Conservation (phyloP, 35 echinoderm and acorn worm species). For the Chiridota heheva region DNA sequence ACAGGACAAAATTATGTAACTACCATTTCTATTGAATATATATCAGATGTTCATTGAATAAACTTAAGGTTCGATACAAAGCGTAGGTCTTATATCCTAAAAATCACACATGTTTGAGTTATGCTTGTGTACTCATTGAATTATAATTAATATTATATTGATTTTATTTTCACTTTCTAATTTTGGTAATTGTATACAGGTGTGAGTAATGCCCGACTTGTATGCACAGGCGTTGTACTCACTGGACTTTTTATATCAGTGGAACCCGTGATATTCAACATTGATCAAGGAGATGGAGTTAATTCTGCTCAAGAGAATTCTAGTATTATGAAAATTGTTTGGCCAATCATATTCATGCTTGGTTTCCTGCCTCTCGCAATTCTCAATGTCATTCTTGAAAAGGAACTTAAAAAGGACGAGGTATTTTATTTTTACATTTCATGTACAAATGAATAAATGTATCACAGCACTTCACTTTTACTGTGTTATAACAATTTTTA, state of each 20-base stretch:
- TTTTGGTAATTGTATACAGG: too few relatives aligned
- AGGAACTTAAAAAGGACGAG: slow-evolving; percentile 78
- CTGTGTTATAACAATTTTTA: neutral
- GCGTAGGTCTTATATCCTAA: too few relatives aligned
- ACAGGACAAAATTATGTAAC: too few relatives aligned
- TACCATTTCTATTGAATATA: too few relatives aligned
- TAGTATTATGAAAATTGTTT: slow-evolving; percentile 35
- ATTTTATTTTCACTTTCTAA: too few relatives aligned
- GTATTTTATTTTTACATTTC: slow-evolving; percentile 8
- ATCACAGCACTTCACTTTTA: neutral
- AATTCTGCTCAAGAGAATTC: neutral
- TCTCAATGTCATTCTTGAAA: slow-evolving; percentile 74
- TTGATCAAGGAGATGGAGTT: slow-evolving; percentile 18
- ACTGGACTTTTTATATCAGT: slow-evolving; percentile 93
- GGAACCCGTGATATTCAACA: slow-evolving; percentile 86
- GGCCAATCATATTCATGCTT: slow-evolving; percentile 85
- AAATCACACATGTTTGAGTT: too few relatives aligned
- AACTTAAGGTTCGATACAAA: too few relatives aligned
- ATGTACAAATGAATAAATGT: neutral
- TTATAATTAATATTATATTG: too few relatives aligned
- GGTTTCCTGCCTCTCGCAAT: slow-evolving; percentile 90
- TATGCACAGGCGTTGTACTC: slow-evolving; percentile 86
- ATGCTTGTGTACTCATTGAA: too few relatives aligned
- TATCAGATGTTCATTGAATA: too few relatives aligned
- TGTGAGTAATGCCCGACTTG: slow-evolving; percentile 73